phyloP scores from a whole-genome alignment of 2,113 vertebrate species.

The Antigone vipio region DNA sequence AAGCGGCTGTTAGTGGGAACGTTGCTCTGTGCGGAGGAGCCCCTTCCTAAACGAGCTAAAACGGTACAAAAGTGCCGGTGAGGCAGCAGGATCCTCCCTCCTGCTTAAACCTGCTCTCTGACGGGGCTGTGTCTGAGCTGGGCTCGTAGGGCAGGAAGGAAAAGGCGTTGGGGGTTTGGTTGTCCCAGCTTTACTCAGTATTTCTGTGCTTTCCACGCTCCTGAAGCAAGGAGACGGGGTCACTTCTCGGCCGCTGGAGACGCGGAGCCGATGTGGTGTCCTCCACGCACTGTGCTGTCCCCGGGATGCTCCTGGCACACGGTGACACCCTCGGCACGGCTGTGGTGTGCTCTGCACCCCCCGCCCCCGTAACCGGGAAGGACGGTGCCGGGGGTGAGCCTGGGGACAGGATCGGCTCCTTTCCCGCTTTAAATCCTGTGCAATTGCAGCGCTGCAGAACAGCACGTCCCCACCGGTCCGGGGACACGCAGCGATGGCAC shows the following conservation, averaged over 20 bases:
- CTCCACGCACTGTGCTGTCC: accelerated
- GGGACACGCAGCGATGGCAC: accelerated
- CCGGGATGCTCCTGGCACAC: accelerated
- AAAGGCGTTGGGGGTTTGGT: not conserved
- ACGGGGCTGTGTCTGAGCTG: not conserved
- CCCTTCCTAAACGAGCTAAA: not conserved
- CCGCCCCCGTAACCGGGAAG: accelerated
- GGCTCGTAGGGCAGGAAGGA: accelerated
- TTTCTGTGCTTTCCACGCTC: not conserved
- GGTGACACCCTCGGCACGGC: not conserved
- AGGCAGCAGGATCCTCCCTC: not conserved
- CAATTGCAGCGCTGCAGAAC: accelerated
- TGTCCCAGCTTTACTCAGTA: accelerated
- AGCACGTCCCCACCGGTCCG: not conserved
- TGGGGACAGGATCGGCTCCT: not conserved
- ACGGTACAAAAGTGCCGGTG: accelerated
- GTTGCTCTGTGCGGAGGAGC: not conserved
- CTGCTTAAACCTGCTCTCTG: not conserved
- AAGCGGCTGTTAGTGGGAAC: not conserved
- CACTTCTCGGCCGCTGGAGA: not conserved
- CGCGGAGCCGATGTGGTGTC: accelerated
- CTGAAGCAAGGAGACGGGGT: not conserved
- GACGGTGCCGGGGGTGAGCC: accelerated
- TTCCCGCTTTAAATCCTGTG: not conserved
- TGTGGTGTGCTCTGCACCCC: not conserved